Conservation (phyloP, 1,140 invertebrate genomes). For the Venustaconcha ellipsiformis region DNA sequence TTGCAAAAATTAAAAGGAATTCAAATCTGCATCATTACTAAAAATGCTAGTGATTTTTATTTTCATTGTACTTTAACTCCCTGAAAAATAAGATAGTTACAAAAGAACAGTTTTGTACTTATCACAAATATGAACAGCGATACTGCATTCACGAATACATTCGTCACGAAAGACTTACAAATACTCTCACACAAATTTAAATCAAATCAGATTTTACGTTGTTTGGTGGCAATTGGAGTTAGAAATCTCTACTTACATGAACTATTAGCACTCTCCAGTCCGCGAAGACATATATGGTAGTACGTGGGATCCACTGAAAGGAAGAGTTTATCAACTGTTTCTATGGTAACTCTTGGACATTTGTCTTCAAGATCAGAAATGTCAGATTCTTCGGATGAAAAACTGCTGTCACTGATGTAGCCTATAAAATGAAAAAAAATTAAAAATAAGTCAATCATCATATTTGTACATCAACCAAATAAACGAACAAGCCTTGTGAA, state of each 20-base stretch:
- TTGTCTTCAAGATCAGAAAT: not conserved
- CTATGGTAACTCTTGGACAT: constrained; percentile 18
- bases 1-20: too few relatives aligned
- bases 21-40: too few relatives aligned
- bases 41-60: not conserved
- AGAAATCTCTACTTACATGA: constrained; percentile 19
- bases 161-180: not conserved
- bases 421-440: constrained; percentile 2
- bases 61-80: not conserved
- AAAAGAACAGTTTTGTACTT: not conserved
- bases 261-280: constrained; percentile 10
- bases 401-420: constrained; percentile 5
- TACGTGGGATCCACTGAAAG: constrained; percentile 24
- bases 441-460: not conserved
- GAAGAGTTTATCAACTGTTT: constrained; percentile 25
- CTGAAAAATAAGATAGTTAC: not conserved
- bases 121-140: not conserved
- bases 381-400: not conserved
- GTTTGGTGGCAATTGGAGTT: not conserved
- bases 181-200: not conserved
- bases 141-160: not conserved
- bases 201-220: not conserved
- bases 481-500: too few relatives aligned
- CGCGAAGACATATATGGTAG: constrained; percentile 21
- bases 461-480: not conserved